Conservation (phyloP, 2,888 invertebrate species). For the Apamea monoglypha region DNA sequence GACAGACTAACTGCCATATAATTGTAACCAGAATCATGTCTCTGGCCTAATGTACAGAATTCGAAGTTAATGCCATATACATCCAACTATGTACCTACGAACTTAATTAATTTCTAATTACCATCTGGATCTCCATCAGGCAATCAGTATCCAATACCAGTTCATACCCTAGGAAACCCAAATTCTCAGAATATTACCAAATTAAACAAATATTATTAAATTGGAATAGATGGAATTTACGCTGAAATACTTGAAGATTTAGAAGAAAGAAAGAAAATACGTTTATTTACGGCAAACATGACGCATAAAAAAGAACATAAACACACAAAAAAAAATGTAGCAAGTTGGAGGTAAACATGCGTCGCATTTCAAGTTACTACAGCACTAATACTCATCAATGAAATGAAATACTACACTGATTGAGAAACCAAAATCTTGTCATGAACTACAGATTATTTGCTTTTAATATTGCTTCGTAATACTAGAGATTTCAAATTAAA, state of each 20-base stretch:
- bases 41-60: constrained; percentile 6
- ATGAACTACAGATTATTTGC: constrained; percentile 44
- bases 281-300: too few relatives aligned
- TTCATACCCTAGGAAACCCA: neutral
- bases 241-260: constrained; percentile 22
- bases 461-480: constrained; percentile 46
- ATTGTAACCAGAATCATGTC: constrained; percentile 33
- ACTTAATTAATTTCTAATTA: constrained; percentile 23
- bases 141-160: constrained; percentile 10
- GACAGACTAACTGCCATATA: constrained; percentile 47
- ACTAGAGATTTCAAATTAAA: too few relatives aligned
- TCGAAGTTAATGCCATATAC: neutral
- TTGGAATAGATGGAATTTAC: constrained; percentile 17
- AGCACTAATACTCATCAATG: constrained; percentile 36
- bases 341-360: too few relatives aligned
- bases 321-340: too few relatives aligned
- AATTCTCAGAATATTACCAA: neutral
- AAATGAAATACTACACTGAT: constrained; percentile 37
- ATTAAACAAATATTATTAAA: constrained; percentile 32
- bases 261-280: too few relatives aligned
- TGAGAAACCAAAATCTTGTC: constrained; percentile 18
- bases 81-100: neutral
- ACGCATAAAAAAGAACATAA: too few relatives aligned
- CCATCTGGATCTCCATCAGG: neutral
- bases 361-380: too few relatives aligned